Evolutionary conservation across 2,888 invertebrate species (phyloP).

Genomic region (Drosophila ezoana): DNA sequence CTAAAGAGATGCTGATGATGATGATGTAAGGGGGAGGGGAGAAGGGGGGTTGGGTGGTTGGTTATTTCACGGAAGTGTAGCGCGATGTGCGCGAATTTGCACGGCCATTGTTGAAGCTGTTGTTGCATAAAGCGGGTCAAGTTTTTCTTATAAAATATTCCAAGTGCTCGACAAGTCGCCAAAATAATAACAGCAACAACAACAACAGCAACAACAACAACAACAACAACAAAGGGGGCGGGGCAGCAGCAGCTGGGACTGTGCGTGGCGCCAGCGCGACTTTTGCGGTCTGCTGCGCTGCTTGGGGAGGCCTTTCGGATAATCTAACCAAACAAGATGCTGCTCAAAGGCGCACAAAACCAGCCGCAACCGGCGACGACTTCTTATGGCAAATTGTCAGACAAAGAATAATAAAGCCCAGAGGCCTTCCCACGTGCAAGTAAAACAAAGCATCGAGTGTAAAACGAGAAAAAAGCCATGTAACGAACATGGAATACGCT

Average conservation of each 20-base stretch:
- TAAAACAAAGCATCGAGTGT: slow-evolving; percentile 53
- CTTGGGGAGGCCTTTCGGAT: slow-evolving; percentile 42
- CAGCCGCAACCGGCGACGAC: slow-evolving; percentile 54
- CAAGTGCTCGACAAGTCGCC: slow-evolving; percentile 63
- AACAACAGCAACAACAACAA: slow-evolving; percentile 28
- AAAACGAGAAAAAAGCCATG: not conserved
- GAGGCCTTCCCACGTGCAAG: slow-evolving; percentile 26
- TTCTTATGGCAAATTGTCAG: slow-evolving; percentile 69
- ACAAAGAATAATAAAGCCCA: slow-evolving; percentile 71
- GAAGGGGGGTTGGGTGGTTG: not conserved
- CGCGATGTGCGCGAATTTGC: slow-evolving; percentile 14
- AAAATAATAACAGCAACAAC: slow-evolving; percentile 41
- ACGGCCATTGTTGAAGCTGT: slow-evolving; percentile 17
- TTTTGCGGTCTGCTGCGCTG: slow-evolving; percentile 18
- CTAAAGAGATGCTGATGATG: not conserved
- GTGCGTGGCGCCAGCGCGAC: slow-evolving; percentile 20
- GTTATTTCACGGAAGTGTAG: slow-evolving; percentile 11
- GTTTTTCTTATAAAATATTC: slow-evolving; percentile 80
- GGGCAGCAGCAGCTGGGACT: not conserved
- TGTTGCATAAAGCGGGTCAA: slow-evolving; percentile 71
- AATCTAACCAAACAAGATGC: slow-evolving; percentile 51
- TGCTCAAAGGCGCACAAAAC: slow-evolving; percentile 39
- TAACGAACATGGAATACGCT: slow-evolving; percentile 16
- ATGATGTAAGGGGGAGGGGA: not conserved
- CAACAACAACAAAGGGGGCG: slow-evolving; percentile 21